phyloP scores from a whole-genome alignment of 30 jellyfish, hydroid and myxozoan species.

The Turritopsis dohrnii region DNA sequence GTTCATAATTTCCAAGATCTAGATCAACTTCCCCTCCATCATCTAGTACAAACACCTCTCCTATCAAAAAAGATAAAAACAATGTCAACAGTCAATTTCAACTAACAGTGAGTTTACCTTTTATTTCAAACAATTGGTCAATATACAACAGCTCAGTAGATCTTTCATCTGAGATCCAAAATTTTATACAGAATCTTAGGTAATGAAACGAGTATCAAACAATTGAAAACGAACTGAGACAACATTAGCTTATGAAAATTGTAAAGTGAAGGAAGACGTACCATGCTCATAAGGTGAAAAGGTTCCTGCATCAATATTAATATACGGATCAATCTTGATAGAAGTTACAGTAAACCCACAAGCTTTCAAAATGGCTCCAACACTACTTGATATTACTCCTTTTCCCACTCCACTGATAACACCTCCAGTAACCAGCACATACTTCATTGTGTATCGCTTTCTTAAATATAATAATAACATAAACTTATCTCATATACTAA shows the following conservation, averaged over 20 bases:
- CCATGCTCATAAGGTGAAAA: constrained; percentile 18
- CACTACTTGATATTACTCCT: not conserved
- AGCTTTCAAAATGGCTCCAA: not conserved
- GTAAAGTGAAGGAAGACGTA: constrained; percentile 10
- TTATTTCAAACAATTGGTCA: no score
- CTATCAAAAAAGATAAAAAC: constrained; percentile 20
- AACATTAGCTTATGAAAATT: no score
- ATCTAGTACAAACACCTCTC: constrained; percentile 25
- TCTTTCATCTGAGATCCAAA: no score
- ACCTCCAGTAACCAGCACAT: constrained; percentile 62
- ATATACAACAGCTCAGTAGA: no score
- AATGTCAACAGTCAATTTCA: not conserved
- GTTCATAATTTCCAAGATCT: constrained; percentile 25
- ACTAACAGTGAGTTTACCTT: no score
- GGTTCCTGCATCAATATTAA: constrained; percentile 24
- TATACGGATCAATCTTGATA: constrained; percentile 18
- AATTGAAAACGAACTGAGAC: not conserved
- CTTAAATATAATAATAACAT: no score
- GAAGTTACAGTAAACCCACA: not conserved
- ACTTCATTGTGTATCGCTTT: constrained; percentile 48
- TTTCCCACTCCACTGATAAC: constrained; percentile 2
- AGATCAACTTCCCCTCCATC: constrained; percentile 29
- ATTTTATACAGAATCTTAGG: no score
- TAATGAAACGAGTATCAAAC: not conserved
- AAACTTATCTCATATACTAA: no score